phyloP scores from a whole-genome alignment of 2,113 vertebrate genomes.

The Micronycteris hirsuta region DNA sequence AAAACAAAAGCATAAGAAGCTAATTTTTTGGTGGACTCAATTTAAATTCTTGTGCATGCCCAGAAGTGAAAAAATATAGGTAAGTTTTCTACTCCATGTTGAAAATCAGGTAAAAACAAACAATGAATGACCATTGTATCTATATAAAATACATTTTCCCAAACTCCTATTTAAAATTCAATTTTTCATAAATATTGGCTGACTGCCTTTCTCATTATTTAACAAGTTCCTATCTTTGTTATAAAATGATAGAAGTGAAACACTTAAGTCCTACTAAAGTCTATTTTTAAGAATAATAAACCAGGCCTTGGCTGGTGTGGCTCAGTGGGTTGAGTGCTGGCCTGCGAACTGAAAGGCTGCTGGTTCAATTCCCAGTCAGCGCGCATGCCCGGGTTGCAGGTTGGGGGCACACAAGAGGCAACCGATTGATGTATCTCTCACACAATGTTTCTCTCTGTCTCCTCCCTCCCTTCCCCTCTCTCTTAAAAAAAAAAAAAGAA shows the following conservation, averaged over 20 bases:
- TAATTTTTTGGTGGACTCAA: conserved; percentile 43
- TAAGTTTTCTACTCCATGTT: conserved; percentile 74
- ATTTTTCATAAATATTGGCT: background rate
- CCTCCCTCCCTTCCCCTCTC: too few species aligned
- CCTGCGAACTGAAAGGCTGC: too few species aligned
- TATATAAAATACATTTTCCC: background rate
- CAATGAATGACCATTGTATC: background rate
- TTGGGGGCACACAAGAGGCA: too few species aligned
- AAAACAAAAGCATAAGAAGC: conserved; percentile 68
- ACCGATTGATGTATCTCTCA: too few species aligned
- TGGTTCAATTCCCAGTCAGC: too few species aligned
- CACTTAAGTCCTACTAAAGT: background rate
- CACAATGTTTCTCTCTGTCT: too few species aligned
- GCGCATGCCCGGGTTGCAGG: too few species aligned
- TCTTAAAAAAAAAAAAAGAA: background rate
- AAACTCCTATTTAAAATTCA: background rate
- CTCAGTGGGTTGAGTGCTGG: too few species aligned
- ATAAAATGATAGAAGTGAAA: background rate
- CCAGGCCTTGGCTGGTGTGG: background rate
- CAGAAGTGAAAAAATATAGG: conserved; percentile 52
- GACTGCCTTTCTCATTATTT: background rate
- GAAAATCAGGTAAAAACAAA: conserved; percentile 68
- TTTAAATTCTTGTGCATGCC: conserved; percentile 59
- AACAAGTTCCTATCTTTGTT: background rate
- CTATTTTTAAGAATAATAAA: background rate